Percentiles rank a stretch among this genome's conserved stretches.
These are phyloP conservation scores for Stegodyphus mimosarum DNA, from an alignment of 1,140 invertebrate species.

Conservation along the genomic window DNA sequence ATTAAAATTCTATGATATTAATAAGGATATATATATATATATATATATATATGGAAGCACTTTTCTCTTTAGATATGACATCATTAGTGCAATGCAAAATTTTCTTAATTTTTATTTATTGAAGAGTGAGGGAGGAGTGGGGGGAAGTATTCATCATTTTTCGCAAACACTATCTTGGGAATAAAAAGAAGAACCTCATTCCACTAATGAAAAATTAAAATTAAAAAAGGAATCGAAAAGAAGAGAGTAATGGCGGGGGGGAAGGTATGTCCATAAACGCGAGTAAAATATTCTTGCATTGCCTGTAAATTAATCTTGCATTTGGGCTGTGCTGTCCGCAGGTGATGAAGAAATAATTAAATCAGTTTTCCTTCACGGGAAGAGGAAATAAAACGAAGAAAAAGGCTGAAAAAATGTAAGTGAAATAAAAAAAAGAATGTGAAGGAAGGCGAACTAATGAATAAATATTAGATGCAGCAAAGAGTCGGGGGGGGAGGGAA, in stretches of 20 bases:
- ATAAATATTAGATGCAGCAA: slow-evolving; percentile 59
- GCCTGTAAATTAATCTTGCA: slow-evolving; percentile 24
- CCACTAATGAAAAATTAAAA: slow-evolving; percentile 49
- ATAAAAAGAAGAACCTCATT: slow-evolving; percentile 44
- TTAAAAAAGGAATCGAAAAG: slow-evolving; percentile 25
- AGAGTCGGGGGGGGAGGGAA: slow-evolving; percentile 21
- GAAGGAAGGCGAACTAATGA: slow-evolving; percentile 47
- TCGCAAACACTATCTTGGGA: slow-evolving; percentile 14
- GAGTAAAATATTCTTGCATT: slow-evolving; percentile 56
- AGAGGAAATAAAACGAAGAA: neutral
- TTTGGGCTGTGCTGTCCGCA: neutral
- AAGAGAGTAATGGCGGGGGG: neutral
- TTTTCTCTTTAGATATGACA: neutral
- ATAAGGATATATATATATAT: no score
- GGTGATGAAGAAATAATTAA: slow-evolving; percentile 61
- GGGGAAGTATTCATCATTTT: neutral
- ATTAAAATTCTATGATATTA: no score
- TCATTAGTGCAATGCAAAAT: neutral
- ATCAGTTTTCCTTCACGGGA: slow-evolving; percentile 51
- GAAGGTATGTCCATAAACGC: slow-evolving; percentile 29
- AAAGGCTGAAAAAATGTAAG: no score
- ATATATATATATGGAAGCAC: no score
- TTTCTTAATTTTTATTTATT: slow-evolving; percentile 8
- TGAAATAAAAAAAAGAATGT: neutral
- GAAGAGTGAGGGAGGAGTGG: neutral